phyloP scores from a whole-genome alignment of 2,797 vertebrate species.

The Phrynocephalus guinanensis region DNA sequence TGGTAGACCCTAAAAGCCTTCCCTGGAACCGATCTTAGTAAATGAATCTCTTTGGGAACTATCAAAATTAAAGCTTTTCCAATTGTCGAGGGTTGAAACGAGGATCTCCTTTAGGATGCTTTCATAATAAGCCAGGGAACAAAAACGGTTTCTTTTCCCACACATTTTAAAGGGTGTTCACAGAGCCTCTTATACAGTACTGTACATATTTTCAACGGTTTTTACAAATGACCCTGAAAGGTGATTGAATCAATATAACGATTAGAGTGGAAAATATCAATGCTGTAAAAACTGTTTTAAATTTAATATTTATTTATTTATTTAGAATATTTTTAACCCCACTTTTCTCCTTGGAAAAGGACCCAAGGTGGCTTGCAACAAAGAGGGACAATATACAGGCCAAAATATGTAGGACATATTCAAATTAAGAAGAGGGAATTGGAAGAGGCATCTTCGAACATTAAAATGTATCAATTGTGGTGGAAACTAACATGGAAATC shows the following conservation, averaged over 20 bases:
- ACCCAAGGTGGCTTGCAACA: too few relatives aligned
- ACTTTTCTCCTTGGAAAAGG: too few relatives aligned
- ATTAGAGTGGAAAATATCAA: too few relatives aligned
- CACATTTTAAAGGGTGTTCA: neutral
- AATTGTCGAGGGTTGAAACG: conserved; percentile 52
- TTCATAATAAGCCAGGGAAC: conserved; percentile 62
- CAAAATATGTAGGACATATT: too few relatives aligned
- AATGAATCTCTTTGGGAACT: conserved; percentile 79
- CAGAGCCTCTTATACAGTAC: accelerated
- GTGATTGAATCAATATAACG: neutral
- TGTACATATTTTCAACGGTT: neutral
- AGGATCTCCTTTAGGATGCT: conserved; percentile 57
- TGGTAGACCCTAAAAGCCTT: conserved; percentile 67
- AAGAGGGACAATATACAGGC: neutral
- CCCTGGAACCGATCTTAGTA: conserved; percentile 69
- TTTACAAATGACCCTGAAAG: neutral
- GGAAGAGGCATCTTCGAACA: too few relatives aligned
- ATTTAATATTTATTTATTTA: neutral
- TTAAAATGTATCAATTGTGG: too few relatives aligned
- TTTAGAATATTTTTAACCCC: too few relatives aligned
- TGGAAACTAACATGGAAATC: too few relatives aligned
- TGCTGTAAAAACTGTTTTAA: too few relatives aligned
- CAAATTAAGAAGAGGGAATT: too few relatives aligned
- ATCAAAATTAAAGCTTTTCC: conserved; percentile 67
- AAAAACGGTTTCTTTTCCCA: conserved; percentile 60